A percentile compares a stretch with the other conserved stretches of the same genome.
Conservation (phyloP, 2,113 vertebrate species). For the Ctenomys sociabilis region DNA sequence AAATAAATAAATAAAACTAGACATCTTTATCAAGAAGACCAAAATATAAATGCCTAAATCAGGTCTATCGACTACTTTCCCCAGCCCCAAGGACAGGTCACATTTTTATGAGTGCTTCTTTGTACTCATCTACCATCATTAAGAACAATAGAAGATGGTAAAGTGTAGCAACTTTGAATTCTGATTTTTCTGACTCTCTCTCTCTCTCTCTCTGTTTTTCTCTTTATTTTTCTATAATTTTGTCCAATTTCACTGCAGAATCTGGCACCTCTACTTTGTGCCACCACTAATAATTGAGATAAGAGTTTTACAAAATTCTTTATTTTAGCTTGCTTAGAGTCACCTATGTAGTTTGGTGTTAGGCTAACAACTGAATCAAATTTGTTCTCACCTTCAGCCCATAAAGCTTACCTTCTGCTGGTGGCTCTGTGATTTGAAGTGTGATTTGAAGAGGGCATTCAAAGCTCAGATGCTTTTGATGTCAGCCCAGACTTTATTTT, state of each 20-base stretch:
- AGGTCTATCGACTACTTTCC: background rate
- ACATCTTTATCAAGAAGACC: background rate
- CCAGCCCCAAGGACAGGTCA: background rate
- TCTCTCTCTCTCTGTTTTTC: background rate
- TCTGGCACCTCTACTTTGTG: background rate
- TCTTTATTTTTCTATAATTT: background rate
- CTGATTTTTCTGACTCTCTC: background rate
- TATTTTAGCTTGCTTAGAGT: background rate
- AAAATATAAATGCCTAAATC: slow-evolving; percentile 1
- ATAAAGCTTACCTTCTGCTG: background rate
- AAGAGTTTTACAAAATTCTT: slow-evolving; percentile 25
- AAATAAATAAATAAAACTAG: too few relatives aligned
- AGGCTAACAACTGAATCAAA: background rate
- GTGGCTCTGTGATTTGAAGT: background rate
- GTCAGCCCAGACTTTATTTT: slow-evolving; percentile 45
- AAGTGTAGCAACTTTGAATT: background rate
- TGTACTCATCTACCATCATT: background rate
- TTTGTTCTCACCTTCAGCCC: background rate
- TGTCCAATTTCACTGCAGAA: background rate
- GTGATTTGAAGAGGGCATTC: background rate
- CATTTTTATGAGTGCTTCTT: background rate
- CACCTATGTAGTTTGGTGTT: background rate
- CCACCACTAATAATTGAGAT: background rate
- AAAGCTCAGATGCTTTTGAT: slow-evolving; percentile 27
- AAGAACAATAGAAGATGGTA: background rate